Conservation (phyloP, 2,797 vertebrate species). For the Acridotheres tristis region DNA sequence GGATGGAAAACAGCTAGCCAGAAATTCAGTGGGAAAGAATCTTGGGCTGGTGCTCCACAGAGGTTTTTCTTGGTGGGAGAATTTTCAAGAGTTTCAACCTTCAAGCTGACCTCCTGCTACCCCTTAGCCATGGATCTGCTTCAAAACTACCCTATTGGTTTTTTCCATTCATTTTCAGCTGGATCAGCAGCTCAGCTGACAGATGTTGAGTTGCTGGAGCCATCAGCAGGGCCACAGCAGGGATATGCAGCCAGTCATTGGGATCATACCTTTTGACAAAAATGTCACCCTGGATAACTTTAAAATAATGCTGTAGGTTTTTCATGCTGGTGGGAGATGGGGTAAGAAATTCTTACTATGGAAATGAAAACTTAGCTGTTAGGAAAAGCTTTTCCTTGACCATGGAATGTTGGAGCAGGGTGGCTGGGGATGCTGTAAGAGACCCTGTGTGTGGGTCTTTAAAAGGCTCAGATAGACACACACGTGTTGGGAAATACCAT, state of each 20-base stretch:
- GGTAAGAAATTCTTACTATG: background rate
- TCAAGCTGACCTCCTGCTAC: background rate
- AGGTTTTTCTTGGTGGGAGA: background rate
- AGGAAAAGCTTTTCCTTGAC: background rate
- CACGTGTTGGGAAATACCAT: background rate
- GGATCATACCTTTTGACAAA: background rate
- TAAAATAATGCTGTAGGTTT: background rate
- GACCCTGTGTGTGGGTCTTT: background rate
- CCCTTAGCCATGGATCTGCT: background rate
- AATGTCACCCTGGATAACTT: background rate
- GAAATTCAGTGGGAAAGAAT: background rate
- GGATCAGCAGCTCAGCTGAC: background rate
- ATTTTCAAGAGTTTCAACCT: background rate
- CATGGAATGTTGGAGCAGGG: background rate
- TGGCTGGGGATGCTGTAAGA: background rate
- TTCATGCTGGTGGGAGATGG: background rate
- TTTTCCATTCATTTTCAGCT: background rate
- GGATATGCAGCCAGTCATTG: background rate
- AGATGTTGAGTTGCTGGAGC: background rate
- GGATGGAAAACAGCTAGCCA: background rate
- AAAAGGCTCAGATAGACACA: background rate
- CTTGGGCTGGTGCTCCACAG: background rate
- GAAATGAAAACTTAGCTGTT: background rate
- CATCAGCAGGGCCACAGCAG: background rate
- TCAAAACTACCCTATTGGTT: background rate